Conservation (phyloP, 1,140 invertebrate species). For the Belonocnema kinseyi region DNA sequence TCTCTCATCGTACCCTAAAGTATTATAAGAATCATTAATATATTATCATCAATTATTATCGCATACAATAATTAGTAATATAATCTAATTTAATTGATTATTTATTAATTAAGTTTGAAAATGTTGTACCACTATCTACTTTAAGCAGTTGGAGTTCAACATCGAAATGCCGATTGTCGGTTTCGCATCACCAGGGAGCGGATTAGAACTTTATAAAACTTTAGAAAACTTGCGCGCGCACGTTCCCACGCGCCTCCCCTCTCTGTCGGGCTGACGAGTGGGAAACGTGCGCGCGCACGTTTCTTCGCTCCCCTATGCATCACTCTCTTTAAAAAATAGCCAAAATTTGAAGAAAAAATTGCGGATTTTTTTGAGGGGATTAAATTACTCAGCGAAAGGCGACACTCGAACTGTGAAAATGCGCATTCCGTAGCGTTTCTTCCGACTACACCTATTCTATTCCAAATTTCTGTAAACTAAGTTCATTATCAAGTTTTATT, state of each 20-base stretch:
- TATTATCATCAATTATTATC: constrained; percentile 76
- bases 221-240: too few relatives aligned
- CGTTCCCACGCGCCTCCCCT: too few relatives aligned
- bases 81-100: constrained; percentile 77
- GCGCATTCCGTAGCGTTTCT: constrained; percentile 37
- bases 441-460: constrained; percentile 63
- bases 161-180: background rate
- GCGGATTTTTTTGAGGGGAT: background rate
- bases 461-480: constrained; percentile 67
- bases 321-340: too few relatives aligned
- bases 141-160: constrained; percentile 35
- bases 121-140: constrained; percentile 61
- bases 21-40: constrained; percentile 77
- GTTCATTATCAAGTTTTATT: constrained; percentile 58
- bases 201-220: too few relatives aligned
- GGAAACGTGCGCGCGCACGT: too few relatives aligned
- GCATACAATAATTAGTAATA: constrained; percentile 73
- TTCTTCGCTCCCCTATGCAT: too few relatives aligned
- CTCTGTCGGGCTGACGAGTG: too few relatives aligned
- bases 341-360: constrained; percentile 27
- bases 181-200: too few relatives aligned
- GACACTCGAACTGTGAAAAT: background rate
- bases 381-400: background rate
- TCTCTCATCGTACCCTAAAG: constrained; percentile 60
- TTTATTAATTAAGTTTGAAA: constrained; percentile 75